Evolutionary conservation across 2,888 invertebrate species (phyloP).

Genomic region (Tipula confusa): DNA sequence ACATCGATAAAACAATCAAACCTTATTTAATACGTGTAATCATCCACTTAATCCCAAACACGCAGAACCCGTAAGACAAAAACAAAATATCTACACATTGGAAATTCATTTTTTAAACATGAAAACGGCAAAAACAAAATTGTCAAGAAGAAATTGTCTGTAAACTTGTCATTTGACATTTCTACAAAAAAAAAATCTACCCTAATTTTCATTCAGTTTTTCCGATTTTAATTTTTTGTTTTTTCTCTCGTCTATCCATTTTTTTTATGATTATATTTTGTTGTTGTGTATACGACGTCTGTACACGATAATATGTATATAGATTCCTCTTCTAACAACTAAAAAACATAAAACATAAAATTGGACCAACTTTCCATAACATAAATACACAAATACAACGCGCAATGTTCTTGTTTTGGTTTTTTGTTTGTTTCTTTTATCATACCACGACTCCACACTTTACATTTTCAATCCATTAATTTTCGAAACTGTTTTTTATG

Average conservation of each 20-base stretch:
- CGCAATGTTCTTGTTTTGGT: background rate
- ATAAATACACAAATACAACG: background rate
- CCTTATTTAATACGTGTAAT: background rate
- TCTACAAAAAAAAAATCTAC: background rate
- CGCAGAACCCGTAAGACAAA: background rate
- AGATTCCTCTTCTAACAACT: background rate
- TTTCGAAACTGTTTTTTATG: background rate
- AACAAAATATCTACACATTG: background rate
- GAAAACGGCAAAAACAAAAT: background rate
- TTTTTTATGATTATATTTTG: conserved; percentile 7
- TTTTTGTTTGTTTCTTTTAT: background rate
- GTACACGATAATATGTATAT: too few relatives aligned
- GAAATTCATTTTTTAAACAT: background rate
- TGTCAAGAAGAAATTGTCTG: conserved; percentile 15
- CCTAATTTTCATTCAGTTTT: background rate
- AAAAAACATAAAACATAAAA: background rate
- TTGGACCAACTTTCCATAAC: background rate
- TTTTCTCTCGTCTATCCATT: background rate
- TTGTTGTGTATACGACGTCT: background rate
- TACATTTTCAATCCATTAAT: background rate
- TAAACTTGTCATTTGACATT: background rate
- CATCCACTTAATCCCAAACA: background rate
- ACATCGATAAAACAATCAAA: conserved; percentile 9
- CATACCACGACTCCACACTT: background rate
- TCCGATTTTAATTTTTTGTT: background rate